Percentiles rank a stretch among this genome's conserved stretches.
Evolutionary conservation across 35 echinoderm and acorn worm species (phyloP).

Genomic region (Heliocidaris tuberculata): DNA sequence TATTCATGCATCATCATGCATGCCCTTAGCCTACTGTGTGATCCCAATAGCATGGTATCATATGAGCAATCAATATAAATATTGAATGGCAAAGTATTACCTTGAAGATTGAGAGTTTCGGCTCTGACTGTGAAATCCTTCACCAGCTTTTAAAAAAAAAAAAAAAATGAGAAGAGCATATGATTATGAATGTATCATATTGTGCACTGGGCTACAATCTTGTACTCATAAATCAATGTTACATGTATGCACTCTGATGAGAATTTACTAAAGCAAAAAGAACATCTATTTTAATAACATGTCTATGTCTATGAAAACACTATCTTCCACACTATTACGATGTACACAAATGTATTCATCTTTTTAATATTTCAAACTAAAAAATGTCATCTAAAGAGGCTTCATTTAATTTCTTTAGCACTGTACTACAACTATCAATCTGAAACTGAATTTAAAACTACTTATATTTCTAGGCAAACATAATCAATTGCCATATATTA

Average conservation of each 20-base stretch:
- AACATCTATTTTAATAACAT: too few species aligned
- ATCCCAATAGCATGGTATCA: background rate
- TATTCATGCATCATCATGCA: background rate
- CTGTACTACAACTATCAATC: too few species aligned
- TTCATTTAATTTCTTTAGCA: too few species aligned
- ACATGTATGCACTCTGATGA: background rate
- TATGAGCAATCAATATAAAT: constrained; percentile 22
- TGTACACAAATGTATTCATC: too few species aligned
- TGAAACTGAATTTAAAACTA: too few species aligned
- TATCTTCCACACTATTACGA: too few species aligned
- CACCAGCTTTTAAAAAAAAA: constrained; percentile 59
- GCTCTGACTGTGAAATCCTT: constrained; percentile 61
- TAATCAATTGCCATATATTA: background rate
- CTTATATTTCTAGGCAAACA: background rate
- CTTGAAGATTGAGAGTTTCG: constrained; percentile 65
- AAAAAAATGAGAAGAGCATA: background rate
- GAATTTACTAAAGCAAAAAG: too few species aligned
- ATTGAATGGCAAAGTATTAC: constrained; percentile 44
- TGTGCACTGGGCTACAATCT: background rate
- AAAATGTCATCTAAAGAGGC: too few species aligned
- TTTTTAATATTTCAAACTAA: too few species aligned
- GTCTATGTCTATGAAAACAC: too few species aligned
- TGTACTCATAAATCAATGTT: background rate
- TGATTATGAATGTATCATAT: background rate
- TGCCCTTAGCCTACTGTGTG: background rate